Evolutionary conservation across 2,888 invertebrate species (phyloP), one percentile per base, ranked within the genome.

Genomic region (Agrypnus murinus): DNA sequence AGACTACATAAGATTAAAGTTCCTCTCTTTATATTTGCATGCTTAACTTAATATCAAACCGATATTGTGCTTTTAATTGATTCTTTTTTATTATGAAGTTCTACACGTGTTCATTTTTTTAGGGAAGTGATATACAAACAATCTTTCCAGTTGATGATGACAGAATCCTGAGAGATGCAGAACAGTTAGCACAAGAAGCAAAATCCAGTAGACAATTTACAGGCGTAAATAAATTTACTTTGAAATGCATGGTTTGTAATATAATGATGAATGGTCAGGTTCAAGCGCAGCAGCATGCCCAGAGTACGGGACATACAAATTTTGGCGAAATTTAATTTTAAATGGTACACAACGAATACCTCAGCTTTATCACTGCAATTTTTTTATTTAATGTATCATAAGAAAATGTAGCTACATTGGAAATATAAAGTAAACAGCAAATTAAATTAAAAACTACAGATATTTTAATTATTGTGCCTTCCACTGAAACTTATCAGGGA

Each of bases 121-220:
- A 94, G 93, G 93, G 92, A 74, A 90, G 90, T 59, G 87, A 89
- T 48, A 92, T 91, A 15, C 90, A 93, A 85, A 96, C 96, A 2
- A 90, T 95, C 71, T 97, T 97, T 82, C 92, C 93, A 0, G 88
- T 91, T 0, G 90, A 91, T 77, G 94, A 97, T 82, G 87, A 91
- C 74, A 87, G 87, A 10, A 89, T 96, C 14, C 89, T 95, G 73
- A 87, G 88, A 63, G 93, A 95, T 85, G 98, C 97, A 0, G 91
- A 94, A 77, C 93, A 95, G 79, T 83, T 98, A 57, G 97, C 96
- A 0, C 88, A 89, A 64, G 97, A 97, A 86, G 96, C 96, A 0
- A 95, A 95, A 83, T 92, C 94, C 0, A 94, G 95, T 73, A 89
- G 95, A 72, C 97, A 97, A 85, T 98, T 92, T 84, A 98, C 97